Evolutionary conservation across 2,888 invertebrate species (phyloP).

Genomic region (Hypselothyrea guttata): DNA sequence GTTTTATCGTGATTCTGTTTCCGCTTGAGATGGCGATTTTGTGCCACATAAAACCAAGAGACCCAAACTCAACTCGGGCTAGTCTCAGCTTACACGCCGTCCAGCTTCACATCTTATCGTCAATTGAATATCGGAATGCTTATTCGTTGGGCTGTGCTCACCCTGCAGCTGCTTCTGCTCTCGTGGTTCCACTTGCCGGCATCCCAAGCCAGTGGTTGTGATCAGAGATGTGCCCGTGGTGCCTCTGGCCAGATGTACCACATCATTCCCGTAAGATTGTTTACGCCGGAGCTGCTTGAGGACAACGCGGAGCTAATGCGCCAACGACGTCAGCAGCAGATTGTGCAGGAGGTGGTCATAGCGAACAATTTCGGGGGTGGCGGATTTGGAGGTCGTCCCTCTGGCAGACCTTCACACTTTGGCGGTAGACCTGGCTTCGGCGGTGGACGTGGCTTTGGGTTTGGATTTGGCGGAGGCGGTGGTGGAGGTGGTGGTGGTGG

Average conservation of each 20-base stretch:
- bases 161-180: conserved; percentile 20
- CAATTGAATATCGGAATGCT: conserved; percentile 31
- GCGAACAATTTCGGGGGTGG: conserved; percentile 43
- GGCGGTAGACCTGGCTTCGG: conserved; percentile 9
- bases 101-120: conserved; percentile 2
- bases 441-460: background rate
- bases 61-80: conserved; percentile 9
- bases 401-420: conserved; percentile 5
- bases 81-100: conserved; percentile 54
- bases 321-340: conserved; percentile 54
- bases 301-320: conserved; percentile 27
- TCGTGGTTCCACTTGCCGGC: conserved; percentile 4
- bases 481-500: conserved; percentile 11
- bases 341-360: conserved; percentile 51
- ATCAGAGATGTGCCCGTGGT: conserved; percentile 32
- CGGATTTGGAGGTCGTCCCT: conserved; percentile 25
- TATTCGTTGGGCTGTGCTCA: conserved; percentile 23
- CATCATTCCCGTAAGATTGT: conserved; percentile 51
- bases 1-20: conserved; percentile 18
- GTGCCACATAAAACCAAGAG: conserved; percentile 53
- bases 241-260: conserved; percentile 28
- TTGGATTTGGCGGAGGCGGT: conserved; percentile 12
- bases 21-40: conserved; percentile 54
- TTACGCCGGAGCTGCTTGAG: conserved; percentile 29
- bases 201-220: conserved; percentile 22